These are phyloP conservation scores for Xestia sexstrigata DNA, from an alignment of 2,888 invertebrate genomes.

Conservation along the genomic window DNA sequence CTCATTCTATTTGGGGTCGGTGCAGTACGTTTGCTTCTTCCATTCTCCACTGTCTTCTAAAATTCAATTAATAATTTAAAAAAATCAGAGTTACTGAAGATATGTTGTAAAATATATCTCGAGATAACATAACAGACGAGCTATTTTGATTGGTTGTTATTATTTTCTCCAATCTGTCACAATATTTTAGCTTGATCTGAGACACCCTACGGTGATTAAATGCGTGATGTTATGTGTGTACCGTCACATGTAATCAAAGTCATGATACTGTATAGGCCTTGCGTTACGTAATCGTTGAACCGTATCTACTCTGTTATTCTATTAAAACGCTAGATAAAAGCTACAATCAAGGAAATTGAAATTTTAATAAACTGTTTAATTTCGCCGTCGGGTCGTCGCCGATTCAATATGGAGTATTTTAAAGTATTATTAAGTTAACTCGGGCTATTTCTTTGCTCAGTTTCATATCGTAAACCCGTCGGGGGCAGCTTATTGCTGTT, in stretches of 20 bases:
- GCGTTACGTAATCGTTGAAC: constrained; percentile 61
- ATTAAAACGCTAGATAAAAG: constrained; percentile 66
- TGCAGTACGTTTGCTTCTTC: no score
- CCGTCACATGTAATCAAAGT: constrained; percentile 51
- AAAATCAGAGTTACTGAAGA: neutral
- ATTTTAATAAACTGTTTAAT: constrained; percentile 74
- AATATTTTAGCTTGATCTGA: neutral
- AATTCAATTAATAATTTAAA: no score
- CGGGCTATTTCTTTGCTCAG: constrained; percentile 71
- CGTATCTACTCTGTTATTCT: constrained; percentile 68
- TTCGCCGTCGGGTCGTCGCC: constrained; percentile 58
- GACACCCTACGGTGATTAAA: no score
- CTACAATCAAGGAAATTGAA: constrained; percentile 73
- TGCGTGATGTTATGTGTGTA: neutral
- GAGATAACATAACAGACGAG: neutral
- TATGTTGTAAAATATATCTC: neutral
- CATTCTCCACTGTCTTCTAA: no score
- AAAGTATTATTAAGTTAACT: constrained; percentile 66
- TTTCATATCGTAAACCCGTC: constrained; percentile 80
- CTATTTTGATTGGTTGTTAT: neutral
- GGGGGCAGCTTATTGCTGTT: constrained; percentile 74
- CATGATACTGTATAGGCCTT: constrained; percentile 62
- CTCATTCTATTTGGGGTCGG: no score
- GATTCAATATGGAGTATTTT: constrained; percentile 65
- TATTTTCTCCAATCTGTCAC: neutral